These are phyloP conservation scores for Pseudorectes ferrugineus DNA, from an alignment of 2,113 vertebrate species.

Conservation along the genomic window DNA sequence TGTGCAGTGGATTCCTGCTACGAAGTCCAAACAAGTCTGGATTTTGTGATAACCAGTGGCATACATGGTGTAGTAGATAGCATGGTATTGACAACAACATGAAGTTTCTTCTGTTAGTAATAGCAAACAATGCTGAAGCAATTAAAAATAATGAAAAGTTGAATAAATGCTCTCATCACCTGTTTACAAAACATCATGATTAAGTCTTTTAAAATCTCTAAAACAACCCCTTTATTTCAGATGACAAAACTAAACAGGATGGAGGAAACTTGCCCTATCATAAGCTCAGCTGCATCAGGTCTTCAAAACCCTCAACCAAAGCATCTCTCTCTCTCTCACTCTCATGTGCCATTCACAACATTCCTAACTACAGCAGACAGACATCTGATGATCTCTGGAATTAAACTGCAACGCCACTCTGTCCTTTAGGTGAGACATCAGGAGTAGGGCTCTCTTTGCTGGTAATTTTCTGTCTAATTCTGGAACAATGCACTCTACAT, in stretches of 20 bases:
- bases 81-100: accelerated
- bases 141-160: not conserved
- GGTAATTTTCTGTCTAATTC: not conserved
- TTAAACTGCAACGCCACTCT: not conserved
- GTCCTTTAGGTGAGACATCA: not conserved
- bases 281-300: not conserved
- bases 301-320: not conserved
- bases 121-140: not conserved
- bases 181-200: not conserved
- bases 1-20: not conserved
- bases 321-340: not conserved
- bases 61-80: not conserved
- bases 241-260: not conserved
- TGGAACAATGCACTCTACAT: not conserved
- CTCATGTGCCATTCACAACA: not conserved
- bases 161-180: not conserved
- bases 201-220: not conserved
- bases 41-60: not conserved
- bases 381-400: not conserved
- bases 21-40: not conserved
- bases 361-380: not conserved
- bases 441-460: not conserved
- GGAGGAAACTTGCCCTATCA: not conserved
- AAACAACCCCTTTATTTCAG: not conserved
- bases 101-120: not conserved